Evolutionary conservation across 1,140 invertebrate genomes (phyloP).

Genomic region (Varroa destructor): DNA sequence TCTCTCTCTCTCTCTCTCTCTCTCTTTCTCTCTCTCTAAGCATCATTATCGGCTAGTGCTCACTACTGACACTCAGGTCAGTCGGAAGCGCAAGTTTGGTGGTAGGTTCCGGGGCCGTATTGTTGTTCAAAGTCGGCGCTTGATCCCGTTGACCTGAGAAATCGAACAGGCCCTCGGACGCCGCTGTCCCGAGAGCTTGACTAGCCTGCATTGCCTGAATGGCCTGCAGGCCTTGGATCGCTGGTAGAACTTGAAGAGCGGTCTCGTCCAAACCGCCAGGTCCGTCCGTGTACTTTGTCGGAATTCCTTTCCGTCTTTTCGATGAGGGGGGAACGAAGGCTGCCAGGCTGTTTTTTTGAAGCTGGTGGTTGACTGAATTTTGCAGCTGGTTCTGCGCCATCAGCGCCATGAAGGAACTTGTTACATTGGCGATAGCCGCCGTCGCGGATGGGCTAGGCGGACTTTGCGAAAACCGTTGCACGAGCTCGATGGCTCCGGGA

Average conservation of each 20-base stretch:
- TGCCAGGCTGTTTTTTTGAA: slow-evolving; percentile 23
- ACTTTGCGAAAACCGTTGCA: slow-evolving; percentile 21
- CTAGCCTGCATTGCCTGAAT: too few relatives aligned
- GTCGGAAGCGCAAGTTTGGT: slow-evolving; percentile 14
- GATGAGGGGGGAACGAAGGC: slow-evolving; percentile 22
- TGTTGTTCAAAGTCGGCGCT: slow-evolving; percentile 21
- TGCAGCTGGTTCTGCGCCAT: slow-evolving; percentile 27
- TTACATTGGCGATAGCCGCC: slow-evolving; percentile 23
- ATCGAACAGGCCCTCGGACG: slow-evolving; percentile 21
- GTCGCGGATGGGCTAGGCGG: slow-evolving; percentile 15
- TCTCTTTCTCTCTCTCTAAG: neutral
- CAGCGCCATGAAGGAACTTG: slow-evolving; percentile 28
- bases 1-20: neutral
- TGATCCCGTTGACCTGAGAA: slow-evolving; percentile 6
- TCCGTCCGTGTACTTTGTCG: slow-evolving; percentile 25
- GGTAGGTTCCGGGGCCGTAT: neutral
- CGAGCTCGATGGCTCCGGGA: slow-evolving; percentile 24
- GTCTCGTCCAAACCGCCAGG: slow-evolving; percentile 14
- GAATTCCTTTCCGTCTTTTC: slow-evolving; percentile 23
- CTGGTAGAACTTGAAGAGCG: slow-evolving; percentile 9
- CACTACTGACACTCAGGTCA: slow-evolving; percentile 17
- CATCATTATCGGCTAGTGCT: neutral
- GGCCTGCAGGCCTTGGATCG: too few relatives aligned
- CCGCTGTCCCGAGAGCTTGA: neutral
- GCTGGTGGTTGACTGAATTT: slow-evolving; percentile 7